phyloP scores from a whole-genome alignment of 2,797 vertebrate species.

The Thunnus albacares region DNA sequence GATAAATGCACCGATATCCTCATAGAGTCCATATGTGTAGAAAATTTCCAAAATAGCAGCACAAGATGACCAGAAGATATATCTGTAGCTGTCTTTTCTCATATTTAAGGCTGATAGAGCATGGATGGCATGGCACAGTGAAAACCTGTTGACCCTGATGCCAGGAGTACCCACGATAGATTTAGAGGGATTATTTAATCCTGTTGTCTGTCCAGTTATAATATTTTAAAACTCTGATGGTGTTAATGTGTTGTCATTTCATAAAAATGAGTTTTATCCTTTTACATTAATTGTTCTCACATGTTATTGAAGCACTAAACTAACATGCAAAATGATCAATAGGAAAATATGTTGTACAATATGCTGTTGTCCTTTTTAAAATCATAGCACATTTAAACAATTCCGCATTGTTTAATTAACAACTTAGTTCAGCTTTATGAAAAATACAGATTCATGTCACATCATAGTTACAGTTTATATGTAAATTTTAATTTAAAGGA shows the following conservation, averaged over 20 bases:
- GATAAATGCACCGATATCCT: neutral
- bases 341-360: constrained; percentile 20
- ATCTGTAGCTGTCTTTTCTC: neutral
- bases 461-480: neutral
- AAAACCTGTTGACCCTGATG: constrained; percentile 81
- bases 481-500: constrained; percentile 22
- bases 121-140: constrained; percentile 49
- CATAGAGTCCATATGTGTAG: neutral
- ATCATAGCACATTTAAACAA: constrained; percentile 7
- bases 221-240: constrained; percentile 42
- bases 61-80: neutral
- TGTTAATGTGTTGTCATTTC: constrained; percentile 63
- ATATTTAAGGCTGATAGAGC: neutral
- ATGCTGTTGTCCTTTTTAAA: constrained; percentile 17
- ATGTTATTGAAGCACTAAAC: constrained; percentile 16
- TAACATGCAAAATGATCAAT: constrained; percentile 10
- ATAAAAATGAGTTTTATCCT: constrained; percentile 35
- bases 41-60: neutral
- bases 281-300: constrained; percentile 11
- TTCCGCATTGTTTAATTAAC: too few species aligned
- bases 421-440: neutral
- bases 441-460: neutral
- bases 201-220: constrained; percentile 59
- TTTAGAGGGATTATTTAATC: constrained; percentile 68
- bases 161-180: constrained; percentile 67